Conservation (phyloP, 2,888 invertebrate genomes). For the Luffia ferchaultella region DNA sequence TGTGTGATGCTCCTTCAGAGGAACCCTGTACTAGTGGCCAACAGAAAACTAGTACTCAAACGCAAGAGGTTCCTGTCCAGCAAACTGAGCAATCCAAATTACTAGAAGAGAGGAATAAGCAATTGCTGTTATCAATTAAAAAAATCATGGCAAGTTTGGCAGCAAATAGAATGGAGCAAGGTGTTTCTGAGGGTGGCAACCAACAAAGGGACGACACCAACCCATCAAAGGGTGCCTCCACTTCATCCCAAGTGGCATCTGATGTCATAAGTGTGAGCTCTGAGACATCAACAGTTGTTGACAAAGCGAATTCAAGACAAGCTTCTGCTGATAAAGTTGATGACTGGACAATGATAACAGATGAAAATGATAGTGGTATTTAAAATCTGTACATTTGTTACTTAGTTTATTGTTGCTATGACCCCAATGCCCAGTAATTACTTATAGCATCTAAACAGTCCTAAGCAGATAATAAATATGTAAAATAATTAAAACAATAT, state of each 20-base stretch:
- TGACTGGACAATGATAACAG: constrained; percentile 48
- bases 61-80: background rate
- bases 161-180: background rate
- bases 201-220: constrained; percentile 17
- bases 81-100: constrained; percentile 7
- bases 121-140: background rate
- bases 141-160: background rate
- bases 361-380: constrained; percentile 35
- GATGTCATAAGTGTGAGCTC: constrained; percentile 14
- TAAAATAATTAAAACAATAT: no score
- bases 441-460: no score
- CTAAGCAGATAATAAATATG: no score
- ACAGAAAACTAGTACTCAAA: background rate
- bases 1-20: background rate
- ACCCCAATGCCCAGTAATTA: no score
- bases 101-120: constrained; percentile 10
- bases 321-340: constrained; percentile 35
- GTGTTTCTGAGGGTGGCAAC: constrained; percentile 28
- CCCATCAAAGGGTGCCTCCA: background rate
- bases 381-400: background rate
- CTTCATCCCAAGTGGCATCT: constrained; percentile 9
- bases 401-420: no score
- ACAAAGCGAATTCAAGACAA: constrained; percentile 22
- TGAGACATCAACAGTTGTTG: constrained; percentile 18
- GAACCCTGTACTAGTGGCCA: constrained; percentile 3